Conservation (phyloP, 2,888 invertebrate species). For the Sialis fuliginosa region DNA sequence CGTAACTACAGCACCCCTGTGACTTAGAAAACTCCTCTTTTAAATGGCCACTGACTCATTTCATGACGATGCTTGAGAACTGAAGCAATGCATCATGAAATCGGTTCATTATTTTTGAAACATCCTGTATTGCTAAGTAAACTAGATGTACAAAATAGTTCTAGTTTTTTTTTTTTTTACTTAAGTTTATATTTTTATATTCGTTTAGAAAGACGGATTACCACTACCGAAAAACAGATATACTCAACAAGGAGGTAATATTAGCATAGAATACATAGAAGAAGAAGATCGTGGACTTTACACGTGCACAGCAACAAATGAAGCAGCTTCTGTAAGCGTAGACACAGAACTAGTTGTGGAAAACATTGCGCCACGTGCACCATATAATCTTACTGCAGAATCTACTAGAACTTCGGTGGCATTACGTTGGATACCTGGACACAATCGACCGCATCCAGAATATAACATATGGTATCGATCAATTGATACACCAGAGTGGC, state of each 20-base stretch:
- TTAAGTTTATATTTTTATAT: neutral
- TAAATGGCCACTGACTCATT: too few relatives aligned
- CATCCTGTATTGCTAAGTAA: too few relatives aligned
- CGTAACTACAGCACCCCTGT: too few relatives aligned
- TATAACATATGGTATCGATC: constrained; percentile 77
- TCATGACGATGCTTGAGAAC: too few relatives aligned
- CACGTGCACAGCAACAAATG: constrained; percentile 70
- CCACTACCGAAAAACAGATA: constrained; percentile 49
- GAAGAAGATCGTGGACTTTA: constrained; percentile 78
- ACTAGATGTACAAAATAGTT: too few relatives aligned
- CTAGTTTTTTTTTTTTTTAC: too few relatives aligned
- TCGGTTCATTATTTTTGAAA: too few relatives aligned
- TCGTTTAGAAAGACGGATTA: constrained; percentile 49
- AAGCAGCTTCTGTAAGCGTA: constrained; percentile 66
- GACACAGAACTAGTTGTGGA: constrained; percentile 69
- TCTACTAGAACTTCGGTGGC: constrained; percentile 54
- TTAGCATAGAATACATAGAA: constrained; percentile 64
- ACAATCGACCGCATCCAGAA: constrained; percentile 57
- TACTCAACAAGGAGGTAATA: constrained; percentile 52
- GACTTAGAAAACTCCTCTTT: too few relatives aligned
- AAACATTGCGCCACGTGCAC: constrained; percentile 79
- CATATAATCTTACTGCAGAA: constrained; percentile 67
- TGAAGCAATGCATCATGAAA: too few relatives aligned
- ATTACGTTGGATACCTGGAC: constrained; percentile 69
- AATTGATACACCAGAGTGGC: constrained; percentile 62